Evolutionary conservation across 2,113 vertebrate genomes (phyloP), one percentile per base, ranked within the genome.

Genomic region (Lasiurus cinereus): DNA sequence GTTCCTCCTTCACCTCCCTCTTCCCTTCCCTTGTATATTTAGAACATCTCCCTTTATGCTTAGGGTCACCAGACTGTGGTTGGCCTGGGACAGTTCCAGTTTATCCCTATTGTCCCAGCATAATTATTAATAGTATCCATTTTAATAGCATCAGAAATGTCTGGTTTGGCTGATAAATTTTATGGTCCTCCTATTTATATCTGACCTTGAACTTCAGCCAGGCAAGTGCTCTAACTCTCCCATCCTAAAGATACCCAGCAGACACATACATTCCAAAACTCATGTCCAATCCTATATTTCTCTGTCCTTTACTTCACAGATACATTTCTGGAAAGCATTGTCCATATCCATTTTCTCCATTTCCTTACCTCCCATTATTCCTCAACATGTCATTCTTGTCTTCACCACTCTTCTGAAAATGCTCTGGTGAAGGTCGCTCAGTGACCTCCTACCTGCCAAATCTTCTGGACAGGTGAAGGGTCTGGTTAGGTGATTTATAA

Each of bases 161-260:
- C 76, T 88, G 66, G 8, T 52, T 77, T 95, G 76, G 27, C 14
- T 76, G 59, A 94, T 70, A 66, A 79, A 92, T 94, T 72, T 43
- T 83, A 46, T 69, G n/a, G 3, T 64, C 14, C 31, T 94, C 19
- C n/a, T 91, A 39, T 94, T 95, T 95, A 59, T 94, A 77, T 85
- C 78, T 93, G 78, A 84, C 73, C 15, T 78, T 94, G 93, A 92
- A 74, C 56, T 93, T 80, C 64, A 91, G 36, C 11, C 56, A 19
- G 67, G 9, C 33, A 87, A 64, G 72, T 50, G 6, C 39, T 94
- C 31, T 46, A 74, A 54, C 33, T 46, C 43, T 91, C 39, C 64
- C 59, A 79, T 89, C n/a, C 70, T 80, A 91, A 93, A 70, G 43
- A 54, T 67, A 83, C 15, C 29, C 27, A 54, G 31, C 13, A 90